Evolutionary conservation across 2,113 vertebrate species (phyloP).

Genomic region (Smithornis capensis): DNA sequence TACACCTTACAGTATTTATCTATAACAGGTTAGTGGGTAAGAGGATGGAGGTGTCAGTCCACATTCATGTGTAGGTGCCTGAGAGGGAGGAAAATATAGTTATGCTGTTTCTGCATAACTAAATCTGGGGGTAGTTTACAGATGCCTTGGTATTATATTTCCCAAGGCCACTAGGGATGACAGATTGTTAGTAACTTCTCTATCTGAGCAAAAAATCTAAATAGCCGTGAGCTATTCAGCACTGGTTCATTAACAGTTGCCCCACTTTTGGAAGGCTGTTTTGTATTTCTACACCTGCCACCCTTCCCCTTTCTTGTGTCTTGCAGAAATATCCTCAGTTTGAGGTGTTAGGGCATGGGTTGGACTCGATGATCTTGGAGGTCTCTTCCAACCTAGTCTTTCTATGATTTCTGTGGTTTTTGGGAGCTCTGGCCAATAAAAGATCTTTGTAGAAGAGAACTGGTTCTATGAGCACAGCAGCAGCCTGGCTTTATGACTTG

Average conservation of each 20-base stretch:
- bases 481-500: not conserved
- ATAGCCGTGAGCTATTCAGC: not conserved
- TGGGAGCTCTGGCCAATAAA: not conserved
- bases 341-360: too few relatives aligned
- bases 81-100: not conserved
- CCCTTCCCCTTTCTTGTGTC: not conserved
- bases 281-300: not conserved
- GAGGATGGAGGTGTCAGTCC: not conserved
- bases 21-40: not conserved
- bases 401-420: too few relatives aligned
- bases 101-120: not conserved
- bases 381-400: too few relatives aligned
- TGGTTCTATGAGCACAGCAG: not conserved
- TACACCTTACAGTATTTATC: not conserved
- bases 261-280: not conserved
- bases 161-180: not conserved
- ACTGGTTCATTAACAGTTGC: not conserved
- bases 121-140: not conserved
- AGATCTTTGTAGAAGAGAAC: not conserved
- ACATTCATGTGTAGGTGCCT: rapidly evolving
- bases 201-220: not conserved
- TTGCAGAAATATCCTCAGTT: not conserved
- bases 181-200: not conserved
- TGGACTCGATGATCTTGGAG: too few relatives aligned
- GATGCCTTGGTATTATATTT: not conserved